These are phyloP conservation scores for Leistus spinibarbis DNA, from an alignment of 2,888 invertebrate species.

Conservation along the genomic window DNA sequence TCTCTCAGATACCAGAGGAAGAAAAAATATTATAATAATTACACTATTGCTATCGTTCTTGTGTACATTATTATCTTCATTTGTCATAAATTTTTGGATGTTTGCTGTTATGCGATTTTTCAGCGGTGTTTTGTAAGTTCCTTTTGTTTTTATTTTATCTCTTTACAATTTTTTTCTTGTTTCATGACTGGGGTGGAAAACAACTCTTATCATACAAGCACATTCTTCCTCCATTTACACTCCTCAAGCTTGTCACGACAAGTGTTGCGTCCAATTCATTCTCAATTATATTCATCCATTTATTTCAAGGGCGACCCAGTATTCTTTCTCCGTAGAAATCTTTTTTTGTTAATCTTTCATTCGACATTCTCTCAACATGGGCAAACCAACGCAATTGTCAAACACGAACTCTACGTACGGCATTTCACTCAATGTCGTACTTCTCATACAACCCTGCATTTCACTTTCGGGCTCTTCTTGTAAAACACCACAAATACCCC, in stretches of 20 bases:
- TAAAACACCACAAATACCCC: background rate
- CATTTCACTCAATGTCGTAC: background rate
- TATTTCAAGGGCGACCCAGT: background rate
- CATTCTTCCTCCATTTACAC: no score
- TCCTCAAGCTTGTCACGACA: no score
- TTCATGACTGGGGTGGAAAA: no score
- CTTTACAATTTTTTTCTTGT: background rate
- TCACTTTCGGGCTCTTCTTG: background rate
- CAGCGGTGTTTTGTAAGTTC: slow-evolving; percentile 44
- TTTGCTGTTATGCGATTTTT: slow-evolving; percentile 41
- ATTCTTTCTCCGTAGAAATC: no score
- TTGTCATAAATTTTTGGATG: slow-evolving; percentile 43
- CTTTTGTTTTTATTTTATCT: no score
- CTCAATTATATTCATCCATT: background rate
- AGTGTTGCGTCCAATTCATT: no score
- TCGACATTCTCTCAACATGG: background rate
- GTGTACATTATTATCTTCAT: slow-evolving; percentile 37
- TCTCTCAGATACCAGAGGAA: slow-evolving; percentile 44
- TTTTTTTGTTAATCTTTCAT: background rate
- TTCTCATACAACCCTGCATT: background rate
- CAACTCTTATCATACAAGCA: no score
- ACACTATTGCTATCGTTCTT: slow-evolving; percentile 41
- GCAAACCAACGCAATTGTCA: background rate
- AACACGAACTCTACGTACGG: background rate
- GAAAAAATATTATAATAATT: slow-evolving; percentile 41